Evolutionary conservation across 2,113 vertebrate genomes (phyloP).

Genomic region (Urocynchramus pylzowi): DNA sequence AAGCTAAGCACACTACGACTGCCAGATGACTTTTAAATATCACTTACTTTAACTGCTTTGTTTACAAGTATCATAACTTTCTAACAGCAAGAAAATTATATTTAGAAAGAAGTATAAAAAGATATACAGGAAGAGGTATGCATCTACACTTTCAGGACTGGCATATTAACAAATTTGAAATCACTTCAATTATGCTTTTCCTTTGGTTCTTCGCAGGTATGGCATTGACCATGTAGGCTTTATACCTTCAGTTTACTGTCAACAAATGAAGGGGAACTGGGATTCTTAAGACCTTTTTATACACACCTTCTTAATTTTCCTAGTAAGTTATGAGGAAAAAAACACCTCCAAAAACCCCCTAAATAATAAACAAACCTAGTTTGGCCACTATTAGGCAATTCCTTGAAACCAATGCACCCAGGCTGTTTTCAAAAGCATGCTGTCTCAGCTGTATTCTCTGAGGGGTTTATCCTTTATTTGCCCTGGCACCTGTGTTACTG

Average conservation of each 20-base stretch:
- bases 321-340: not conserved
- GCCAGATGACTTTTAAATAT: not conserved
- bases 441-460: not conserved
- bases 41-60: not conserved
- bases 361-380: not conserved
- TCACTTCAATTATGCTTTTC: not conserved
- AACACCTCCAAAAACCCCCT: fast-evolving
- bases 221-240: not conserved
- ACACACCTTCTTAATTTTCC: not conserved
- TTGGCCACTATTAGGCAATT: not conserved
- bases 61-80: not conserved
- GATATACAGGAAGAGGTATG: not conserved
- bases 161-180: not conserved
- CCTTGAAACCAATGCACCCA: not conserved
- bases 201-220: not conserved
- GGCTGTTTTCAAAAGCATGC: not conserved
- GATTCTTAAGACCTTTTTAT: not conserved
- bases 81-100: not conserved
- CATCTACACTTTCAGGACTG: not conserved
- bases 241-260: not conserved
- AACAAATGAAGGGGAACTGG: not conserved
- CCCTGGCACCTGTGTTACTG: not conserved
- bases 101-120: not conserved
- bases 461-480: not conserved
- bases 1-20: no score